Evolutionary conservation across 2,113 vertebrate genomes (phyloP), one percentile per base, ranked within the genome.

Genomic region (Peromyscus maniculatus): DNA sequence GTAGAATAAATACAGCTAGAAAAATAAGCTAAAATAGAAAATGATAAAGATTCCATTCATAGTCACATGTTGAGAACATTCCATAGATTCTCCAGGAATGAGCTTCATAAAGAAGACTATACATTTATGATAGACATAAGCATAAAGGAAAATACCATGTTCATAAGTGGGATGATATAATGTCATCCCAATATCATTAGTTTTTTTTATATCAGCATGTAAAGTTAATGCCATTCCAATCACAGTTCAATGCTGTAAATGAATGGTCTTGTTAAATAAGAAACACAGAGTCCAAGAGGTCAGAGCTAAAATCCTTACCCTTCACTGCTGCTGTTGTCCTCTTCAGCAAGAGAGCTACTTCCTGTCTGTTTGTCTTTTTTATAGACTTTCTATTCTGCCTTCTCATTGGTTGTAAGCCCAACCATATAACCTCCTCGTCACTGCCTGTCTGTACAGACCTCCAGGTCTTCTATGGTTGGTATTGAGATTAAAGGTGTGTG

Each of bases 101-200:
- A 75, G 94, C 80, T 97, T 93, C 46, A 89, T 91, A 80, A 93
- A 74, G 89, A 97, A 95, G 79, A 77, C n/a, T 89, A 86, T 94
- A 92, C 95, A 97, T 79, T 92, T 97, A 95, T 93, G 79, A 91
- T 82, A 43, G 33, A 78, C 33, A 93, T 95, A 97, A 91, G 87
- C 91, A 66, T 96, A 66, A 26, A 96, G 43, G 91, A 52, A 78
- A 33, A 90, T 82, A 59, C 31, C 11, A 7, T 64, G 31, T 87
- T 95, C 43, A 75, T 95, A 88, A 66, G 67, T 87, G 78, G 57
- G 67, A 89, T 90, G 36, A 57, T 79, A 49, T 96, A 91, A 64
- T 94, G 26, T 69, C 55, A 39, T 93, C 89, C 83, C 89, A 87
- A 79, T 72, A 83, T 84, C 90, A 93, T 36, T 96, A 26, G 39